Base-by-base conservation (phyloP, 2,797 vertebrate genomes). In the Allobates femoralis region DNA sequence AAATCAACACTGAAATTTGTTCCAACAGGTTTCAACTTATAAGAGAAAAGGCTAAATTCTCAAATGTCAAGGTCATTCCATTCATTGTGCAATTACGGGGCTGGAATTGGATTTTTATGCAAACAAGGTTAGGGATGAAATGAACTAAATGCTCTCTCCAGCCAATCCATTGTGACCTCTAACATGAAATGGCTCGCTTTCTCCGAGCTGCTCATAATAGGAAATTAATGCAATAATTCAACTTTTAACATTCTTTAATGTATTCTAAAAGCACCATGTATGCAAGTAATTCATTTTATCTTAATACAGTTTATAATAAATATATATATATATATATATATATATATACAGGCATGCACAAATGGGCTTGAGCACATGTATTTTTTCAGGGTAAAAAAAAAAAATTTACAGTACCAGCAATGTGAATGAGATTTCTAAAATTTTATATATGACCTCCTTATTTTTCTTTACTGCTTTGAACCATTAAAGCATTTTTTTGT, bases 31-130 rank as follows among this genome's bases (percentile, higher is more conserved):
- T 79, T 58, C 11, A 69, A 79, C 60, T 69, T 53, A 11, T 30
- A 85, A 69, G 41, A 58, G 60, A 85, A 85, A 69, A 79, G 53
- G 41, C 62, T 56, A 79, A 78, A 34, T 64, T 85, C 21, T 69
- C 18, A 79, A 85, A 85, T 85, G 83, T 16, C 75, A 85, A 79
- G 75, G 83, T 67, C 74, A 85, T 56, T 58, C 53, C 34, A 79
- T 79, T 85, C 73, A 50, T 55, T 85, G 30, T 78, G 62, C 64
- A 85, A 79, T 85, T 71, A 85, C 23, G 67, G 7, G 30, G 37
- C 60, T 69, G 62, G 30, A 80, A 79, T 85, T 85, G 85, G 85
- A 81, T 86, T 79, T 85, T 79, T 85, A 80, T 85, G 77, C 84
- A 85, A 78, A 79, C 75, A 66, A 69, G 75, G 60, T 37, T 30